Base-by-base conservation (phyloP, 2,888 invertebrate genomes). In the Aphelenchoides bicaudatus region DNA sequence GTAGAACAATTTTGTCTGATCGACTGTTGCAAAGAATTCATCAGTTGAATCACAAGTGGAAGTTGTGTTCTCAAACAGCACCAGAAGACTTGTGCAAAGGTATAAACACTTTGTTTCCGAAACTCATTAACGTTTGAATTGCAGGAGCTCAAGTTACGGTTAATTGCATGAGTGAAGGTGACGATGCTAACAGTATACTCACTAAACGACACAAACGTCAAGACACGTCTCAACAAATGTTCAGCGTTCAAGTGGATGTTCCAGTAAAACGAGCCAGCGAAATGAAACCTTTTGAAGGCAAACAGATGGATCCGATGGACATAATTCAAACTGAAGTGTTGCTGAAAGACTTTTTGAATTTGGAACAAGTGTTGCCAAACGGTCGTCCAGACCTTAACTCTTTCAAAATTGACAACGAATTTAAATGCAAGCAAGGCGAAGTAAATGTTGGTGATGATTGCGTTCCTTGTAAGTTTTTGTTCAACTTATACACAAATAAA, bases 361-460 rank as follows among this genome's bases (percentile, higher is more conserved):
- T 79, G 28, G 76, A 78, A 56, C 73, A 73, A 55, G 76, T 75
- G 30, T 63, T 78, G 37, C 93, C 93, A 16, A 93, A 92, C 78
- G 93, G 92, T 0, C 88, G 90, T 0, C 91, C 92, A 0, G 92
- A 93, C 81, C 89, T 92, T 58, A 88, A 90, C 8, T 90, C 91
- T 2, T 82, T 94, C 59, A 82, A 85, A 25, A 83, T 94, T n/a
- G 86, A 87, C 63, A 91, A 91, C 0, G 90, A 91, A 79, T 92
- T 91, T 76, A 89, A 90, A 53, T 96, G 94, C 78, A 89, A 90
- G 0, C 85, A 86, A 70, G 93, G 93, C 54, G 90, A 92, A 83
- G 93, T 94, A 27, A 90, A 91, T 0, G 88, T 90, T 85, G 88
- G 89, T 39, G 90, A 91, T 55, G 88, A 90, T 79, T 93, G 93